Conservation (phyloP, 2,113 vertebrate species). For the Girardinichthys multiradiatus region DNA sequence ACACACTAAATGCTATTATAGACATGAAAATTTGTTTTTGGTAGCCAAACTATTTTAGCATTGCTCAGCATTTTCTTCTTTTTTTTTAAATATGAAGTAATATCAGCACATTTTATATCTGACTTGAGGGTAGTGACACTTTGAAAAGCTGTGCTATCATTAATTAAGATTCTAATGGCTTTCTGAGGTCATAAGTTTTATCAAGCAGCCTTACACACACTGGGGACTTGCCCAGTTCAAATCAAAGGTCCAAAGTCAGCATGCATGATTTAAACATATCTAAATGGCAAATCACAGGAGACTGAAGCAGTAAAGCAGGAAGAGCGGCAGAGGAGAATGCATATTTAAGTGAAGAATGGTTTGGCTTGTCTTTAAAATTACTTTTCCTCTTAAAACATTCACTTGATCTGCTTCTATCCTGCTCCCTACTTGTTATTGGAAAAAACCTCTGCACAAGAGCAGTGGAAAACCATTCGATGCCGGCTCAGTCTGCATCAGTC, state of each 20-base stretch:
- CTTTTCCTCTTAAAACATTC: slow-evolving; percentile 71
- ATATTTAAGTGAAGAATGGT: slow-evolving; percentile 41
- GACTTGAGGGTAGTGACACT: slow-evolving; percentile 36
- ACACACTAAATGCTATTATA: slow-evolving; percentile 26
- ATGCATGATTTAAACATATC: slow-evolving; percentile 71
- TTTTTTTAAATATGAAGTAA: slow-evolving; percentile 54
- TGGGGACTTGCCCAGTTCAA: slow-evolving; percentile 60
- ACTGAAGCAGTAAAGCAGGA: slow-evolving; percentile 31
- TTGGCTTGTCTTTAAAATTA: slow-evolving; percentile 64
- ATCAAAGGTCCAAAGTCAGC: slow-evolving; percentile 52
- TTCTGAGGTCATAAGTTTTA: slow-evolving; percentile 50
- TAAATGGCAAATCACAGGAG: slow-evolving; percentile 65
- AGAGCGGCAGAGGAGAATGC: slow-evolving; percentile 25
- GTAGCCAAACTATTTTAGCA: slow-evolving; percentile 41
- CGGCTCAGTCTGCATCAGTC: slow-evolving; percentile 62
- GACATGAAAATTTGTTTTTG: not conserved
- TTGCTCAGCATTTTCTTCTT: slow-evolving; percentile 18
- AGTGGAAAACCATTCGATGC: slow-evolving; percentile 57
- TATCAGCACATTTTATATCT: slow-evolving; percentile 46
- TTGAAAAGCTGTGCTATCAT: slow-evolving; percentile 49
- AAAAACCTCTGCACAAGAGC: slow-evolving; percentile 45
- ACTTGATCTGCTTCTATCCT: slow-evolving; percentile 69
- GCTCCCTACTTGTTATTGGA: slow-evolving; percentile 69
- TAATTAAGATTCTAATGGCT: slow-evolving; percentile 65
- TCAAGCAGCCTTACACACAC: slow-evolving; percentile 51